These are phyloP conservation scores for Bombus fervidus DNA, from an alignment of 1,140 invertebrate species.

Conservation along the genomic window DNA sequence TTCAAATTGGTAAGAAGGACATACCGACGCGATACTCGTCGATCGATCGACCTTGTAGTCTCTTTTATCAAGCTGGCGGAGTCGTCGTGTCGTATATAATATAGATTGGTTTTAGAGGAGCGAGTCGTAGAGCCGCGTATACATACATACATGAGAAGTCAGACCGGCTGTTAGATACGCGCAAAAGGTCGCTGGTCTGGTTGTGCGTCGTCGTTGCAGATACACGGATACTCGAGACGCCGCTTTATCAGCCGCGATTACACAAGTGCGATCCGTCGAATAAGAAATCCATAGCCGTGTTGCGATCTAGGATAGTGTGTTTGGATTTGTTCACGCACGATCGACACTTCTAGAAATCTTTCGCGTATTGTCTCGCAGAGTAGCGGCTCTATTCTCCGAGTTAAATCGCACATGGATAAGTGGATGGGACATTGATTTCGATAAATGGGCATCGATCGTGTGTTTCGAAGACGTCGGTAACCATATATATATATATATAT, in stretches of 20 bases:
- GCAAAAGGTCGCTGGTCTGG: slow-evolving; percentile 32
- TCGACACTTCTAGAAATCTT: background rate
- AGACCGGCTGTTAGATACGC: slow-evolving; percentile 7
- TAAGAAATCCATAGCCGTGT: background rate
- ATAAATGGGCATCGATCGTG: no score
- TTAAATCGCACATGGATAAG: no score
- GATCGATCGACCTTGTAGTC: background rate
- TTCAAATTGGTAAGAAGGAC: background rate
- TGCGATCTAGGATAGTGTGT: background rate
- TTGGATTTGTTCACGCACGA: no score
- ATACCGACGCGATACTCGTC: background rate
- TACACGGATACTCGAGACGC: background rate
- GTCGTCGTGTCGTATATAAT: background rate
- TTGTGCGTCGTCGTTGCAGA: slow-evolving; percentile 12
- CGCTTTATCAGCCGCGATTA: slow-evolving; percentile 24
- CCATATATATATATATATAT: no score
- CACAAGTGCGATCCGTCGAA: slow-evolving; percentile 12
- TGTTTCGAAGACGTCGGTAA: background rate
- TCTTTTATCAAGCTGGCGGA: background rate
- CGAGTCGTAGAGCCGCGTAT: background rate
- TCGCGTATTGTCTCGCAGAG: background rate
- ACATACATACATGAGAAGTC: background rate
- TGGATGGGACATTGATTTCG: no score
- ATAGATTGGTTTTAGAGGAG: background rate
- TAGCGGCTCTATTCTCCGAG: no score